Conservation (phyloP, 2,888 invertebrate species). For the Drosophila tanythrix region DNA sequence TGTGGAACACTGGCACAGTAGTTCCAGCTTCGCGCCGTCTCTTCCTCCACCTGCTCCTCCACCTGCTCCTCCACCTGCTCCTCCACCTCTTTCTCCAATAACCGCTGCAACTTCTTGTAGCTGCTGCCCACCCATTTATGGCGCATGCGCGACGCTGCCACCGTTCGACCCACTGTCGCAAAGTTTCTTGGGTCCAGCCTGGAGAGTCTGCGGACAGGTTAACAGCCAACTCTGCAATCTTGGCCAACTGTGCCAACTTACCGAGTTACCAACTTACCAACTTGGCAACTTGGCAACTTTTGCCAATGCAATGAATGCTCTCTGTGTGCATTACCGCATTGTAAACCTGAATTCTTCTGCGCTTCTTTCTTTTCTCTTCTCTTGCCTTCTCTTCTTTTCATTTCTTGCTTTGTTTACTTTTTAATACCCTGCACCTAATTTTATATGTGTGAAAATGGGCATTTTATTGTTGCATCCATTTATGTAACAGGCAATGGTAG, state of each 20-base stretch:
- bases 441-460: not conserved
- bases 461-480: not conserved
- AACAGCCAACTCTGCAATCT: slow-evolving; percentile 9
- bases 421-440: slow-evolving; percentile 1
- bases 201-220: slow-evolving; percentile 41
- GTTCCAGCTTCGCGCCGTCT: slow-evolving; percentile 26
- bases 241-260: not conserved
- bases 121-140: slow-evolving; percentile 47
- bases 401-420: not conserved
- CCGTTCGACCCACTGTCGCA: slow-evolving; percentile 49
- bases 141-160: slow-evolving; percentile 29
- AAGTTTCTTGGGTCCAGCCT: slow-evolving; percentile 33
- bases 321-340: slow-evolving; percentile 73
- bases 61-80: not conserved
- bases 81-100: not conserved
- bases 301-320: slow-evolving; percentile 1
- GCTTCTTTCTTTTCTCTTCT: slow-evolving; percentile 36
- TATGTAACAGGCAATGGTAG: not conserved
- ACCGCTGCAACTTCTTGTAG: slow-evolving; percentile 7
- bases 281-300: slow-evolving; percentile 1
- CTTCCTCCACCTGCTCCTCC: not conserved
- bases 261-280: not conserved
- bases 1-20: slow-evolving; percentile 79
- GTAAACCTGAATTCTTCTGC: slow-evolving; percentile 73
- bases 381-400: slow-evolving; percentile 13